Conservation (phyloP, 1,140 invertebrate genomes). For the Stegodyphus mimosarum region DNA sequence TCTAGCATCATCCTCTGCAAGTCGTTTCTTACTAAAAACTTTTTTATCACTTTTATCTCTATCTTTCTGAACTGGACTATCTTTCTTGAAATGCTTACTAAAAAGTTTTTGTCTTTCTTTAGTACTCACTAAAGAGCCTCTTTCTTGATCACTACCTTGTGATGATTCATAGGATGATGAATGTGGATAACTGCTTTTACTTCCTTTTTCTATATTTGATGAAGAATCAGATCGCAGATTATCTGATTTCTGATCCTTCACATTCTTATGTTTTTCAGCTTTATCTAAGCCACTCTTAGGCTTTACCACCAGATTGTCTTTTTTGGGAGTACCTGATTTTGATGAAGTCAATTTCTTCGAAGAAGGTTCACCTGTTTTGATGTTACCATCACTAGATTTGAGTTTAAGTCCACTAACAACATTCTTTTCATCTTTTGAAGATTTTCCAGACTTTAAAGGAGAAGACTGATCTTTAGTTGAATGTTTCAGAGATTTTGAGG, state of each 20-base stretch:
- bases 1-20: not conserved
- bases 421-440: too few species aligned
- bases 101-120: constrained; percentile 32
- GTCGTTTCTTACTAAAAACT: constrained; percentile 17
- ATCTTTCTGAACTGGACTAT: constrained; percentile 1
- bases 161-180: constrained; percentile 54
- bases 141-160: constrained; percentile 48
- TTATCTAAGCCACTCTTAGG: not conserved
- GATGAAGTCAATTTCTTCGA: not conserved
- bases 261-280: constrained; percentile 2
- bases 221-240: not conserved
- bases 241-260: not conserved
- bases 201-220: constrained; percentile 7
- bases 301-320: not conserved
- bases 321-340: too few species aligned
- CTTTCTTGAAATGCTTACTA: constrained; percentile 38
- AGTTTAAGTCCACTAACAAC: too few species aligned
- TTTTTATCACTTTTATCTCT: not conserved
- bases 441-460: too few species aligned
- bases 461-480: too few species aligned
- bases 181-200: not conserved
- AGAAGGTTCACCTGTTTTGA: not conserved
- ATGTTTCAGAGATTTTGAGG: not conserved
- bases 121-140: not conserved
- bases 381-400: too few species aligned